These are phyloP conservation scores for Oxyruncus cristatus DNA, from an alignment of 2,113 vertebrate species.

Conservation along the genomic window DNA sequence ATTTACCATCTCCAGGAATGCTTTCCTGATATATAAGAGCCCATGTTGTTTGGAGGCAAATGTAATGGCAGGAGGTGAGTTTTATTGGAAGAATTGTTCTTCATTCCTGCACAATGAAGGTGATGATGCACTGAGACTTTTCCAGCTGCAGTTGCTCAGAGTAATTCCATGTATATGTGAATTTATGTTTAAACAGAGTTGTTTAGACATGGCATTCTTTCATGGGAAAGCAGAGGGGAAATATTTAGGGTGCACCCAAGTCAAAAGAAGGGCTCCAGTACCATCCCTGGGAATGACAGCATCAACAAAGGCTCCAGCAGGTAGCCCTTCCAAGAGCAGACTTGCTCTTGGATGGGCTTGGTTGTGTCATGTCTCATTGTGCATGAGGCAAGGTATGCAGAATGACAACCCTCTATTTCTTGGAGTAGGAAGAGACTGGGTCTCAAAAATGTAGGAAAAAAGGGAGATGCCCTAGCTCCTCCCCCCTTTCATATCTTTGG, in stretches of 20 bases:
- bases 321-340: neutral
- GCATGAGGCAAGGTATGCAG: neutral
- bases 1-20: neutral
- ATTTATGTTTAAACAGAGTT: neutral
- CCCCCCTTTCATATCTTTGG: neutral
- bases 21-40: neutral
- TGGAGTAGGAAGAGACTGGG: neutral
- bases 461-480: neutral
- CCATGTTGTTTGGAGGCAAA: neutral
- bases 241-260: neutral
- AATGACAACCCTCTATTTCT: neutral
- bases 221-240: neutral
- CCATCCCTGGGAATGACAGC: neutral
- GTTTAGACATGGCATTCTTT: neutral
- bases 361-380: too few species aligned
- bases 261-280: neutral
- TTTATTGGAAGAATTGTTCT: neutral
- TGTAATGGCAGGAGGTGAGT: neutral
- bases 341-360: too few species aligned
- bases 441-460: neutral
- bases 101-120: neutral
- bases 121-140: neutral
- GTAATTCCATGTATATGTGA: neutral
- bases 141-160: neutral
- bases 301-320: neutral